A percentile compares a stretch with the other conserved stretches of the same genome.
These are phyloP conservation scores for Bufo bufo DNA, from an alignment of 2,113 vertebrate species.

Conservation along the genomic window DNA sequence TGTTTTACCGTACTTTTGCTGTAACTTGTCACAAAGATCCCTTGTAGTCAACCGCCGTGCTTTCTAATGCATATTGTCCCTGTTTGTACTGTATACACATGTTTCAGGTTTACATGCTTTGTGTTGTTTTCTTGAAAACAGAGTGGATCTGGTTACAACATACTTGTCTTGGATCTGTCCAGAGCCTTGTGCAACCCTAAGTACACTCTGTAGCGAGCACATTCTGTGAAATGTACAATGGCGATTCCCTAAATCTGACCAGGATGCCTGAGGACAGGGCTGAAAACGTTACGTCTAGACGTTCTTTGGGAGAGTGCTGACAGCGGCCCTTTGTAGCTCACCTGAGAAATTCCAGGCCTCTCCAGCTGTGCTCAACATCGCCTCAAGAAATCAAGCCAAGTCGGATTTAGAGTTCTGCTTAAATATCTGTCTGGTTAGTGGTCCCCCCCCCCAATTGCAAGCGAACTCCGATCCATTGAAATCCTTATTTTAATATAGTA, in stretches of 20 bases:
- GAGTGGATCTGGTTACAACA: neutral
- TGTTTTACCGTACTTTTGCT: too few species aligned
- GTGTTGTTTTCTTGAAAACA: too few species aligned
- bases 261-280: conserved; percentile 32
- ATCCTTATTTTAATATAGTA: too few species aligned
- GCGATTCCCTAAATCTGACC: conserved; percentile 27
- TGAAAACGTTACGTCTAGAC: conserved; percentile 40
- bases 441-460: too few species aligned
- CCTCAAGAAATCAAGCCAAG: neutral
- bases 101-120: neutral
- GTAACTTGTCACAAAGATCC: too few species aligned
- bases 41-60: too few species aligned
- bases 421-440: too few species aligned
- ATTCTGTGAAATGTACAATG: too few species aligned
- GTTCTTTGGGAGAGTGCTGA: neutral
- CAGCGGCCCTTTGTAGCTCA: conserved; percentile 22
- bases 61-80: too few species aligned
- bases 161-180: neutral
- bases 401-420: neutral
- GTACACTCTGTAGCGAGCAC: too few species aligned
- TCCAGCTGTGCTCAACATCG: neutral
- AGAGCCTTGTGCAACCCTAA: neutral
- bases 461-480: too few species aligned
- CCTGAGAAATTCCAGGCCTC: conserved; percentile 22
- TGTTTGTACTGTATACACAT: neutral